Conservation (phyloP, 2,888 invertebrate genomes). For the Sminthurinus aureus region DNA sequence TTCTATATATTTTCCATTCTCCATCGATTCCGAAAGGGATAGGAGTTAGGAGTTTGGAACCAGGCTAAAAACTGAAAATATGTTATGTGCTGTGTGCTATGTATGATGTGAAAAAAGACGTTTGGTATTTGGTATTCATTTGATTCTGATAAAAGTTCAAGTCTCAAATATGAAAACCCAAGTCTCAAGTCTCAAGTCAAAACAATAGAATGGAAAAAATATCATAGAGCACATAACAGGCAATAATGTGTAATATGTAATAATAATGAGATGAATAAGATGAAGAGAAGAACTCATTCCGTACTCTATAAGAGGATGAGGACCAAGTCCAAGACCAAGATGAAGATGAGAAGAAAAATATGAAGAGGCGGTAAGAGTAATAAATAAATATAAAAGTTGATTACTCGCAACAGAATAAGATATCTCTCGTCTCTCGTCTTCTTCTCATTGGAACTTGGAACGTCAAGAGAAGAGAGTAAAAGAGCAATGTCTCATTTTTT, state of each 20-base stretch:
- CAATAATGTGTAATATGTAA: too few species aligned
- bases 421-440: constrained; percentile 15
- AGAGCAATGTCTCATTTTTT: constrained; percentile 21
- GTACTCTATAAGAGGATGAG: not conserved
- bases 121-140: constrained; percentile 19
- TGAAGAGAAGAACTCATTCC: too few species aligned
- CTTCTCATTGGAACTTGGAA: constrained; percentile 19
- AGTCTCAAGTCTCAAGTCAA: too few species aligned
- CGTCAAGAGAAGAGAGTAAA: constrained; percentile 7
- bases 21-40: too few species aligned
- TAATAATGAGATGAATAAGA: too few species aligned
- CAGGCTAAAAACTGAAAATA: not conserved
- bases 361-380: constrained; percentile 36
- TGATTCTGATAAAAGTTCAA: not conserved
- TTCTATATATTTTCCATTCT: too few species aligned
- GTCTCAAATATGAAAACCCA: too few species aligned
- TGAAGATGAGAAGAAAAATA: constrained; percentile 12
- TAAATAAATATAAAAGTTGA: constrained; percentile 38
- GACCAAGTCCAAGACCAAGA: not conserved
- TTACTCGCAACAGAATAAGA: constrained; percentile 32
- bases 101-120: constrained; percentile 6
- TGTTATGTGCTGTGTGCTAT: not conserved
- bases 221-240: not conserved
- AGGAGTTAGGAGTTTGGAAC: not conserved
- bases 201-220: too few species aligned